Conservation (phyloP, 2,797 vertebrate genomes). For the Sus cebifrons region DNA sequence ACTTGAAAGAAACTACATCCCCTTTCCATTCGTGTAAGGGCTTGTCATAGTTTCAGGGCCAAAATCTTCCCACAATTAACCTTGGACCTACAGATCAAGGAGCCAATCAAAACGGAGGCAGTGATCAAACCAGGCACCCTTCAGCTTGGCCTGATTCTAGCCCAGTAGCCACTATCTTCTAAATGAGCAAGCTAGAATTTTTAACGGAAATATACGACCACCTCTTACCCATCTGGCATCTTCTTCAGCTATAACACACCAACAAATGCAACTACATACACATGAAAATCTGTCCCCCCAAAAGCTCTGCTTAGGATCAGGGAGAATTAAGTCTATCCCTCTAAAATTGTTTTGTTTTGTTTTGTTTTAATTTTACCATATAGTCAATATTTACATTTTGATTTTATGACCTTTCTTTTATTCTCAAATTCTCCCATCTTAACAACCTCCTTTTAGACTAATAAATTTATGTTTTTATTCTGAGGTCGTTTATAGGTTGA, state of each 20-base stretch:
- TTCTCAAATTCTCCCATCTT: slow-evolving; percentile 18
- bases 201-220: background rate
- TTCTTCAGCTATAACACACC: background rate
- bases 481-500: slow-evolving; percentile 6
- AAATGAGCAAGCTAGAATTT: background rate
- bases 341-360: background rate
- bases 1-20: slow-evolving; percentile 55
- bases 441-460: slow-evolving; percentile 34
- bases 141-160: background rate
- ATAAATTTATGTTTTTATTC: slow-evolving; percentile 16
- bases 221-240: background rate
- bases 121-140: background rate
- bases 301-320: background rate
- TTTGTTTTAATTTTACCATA: background rate
- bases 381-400: background rate
- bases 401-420: background rate
- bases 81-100: background rate
- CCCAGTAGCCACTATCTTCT: background rate
- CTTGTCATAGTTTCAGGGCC: slow-evolving; percentile 18
- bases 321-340: background rate
- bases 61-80: slow-evolving; percentile 53
- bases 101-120: background rate
- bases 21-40: background rate
- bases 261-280: background rate
- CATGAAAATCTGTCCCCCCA: background rate